phyloP scores from a whole-genome alignment of 2,888 invertebrate genomes.

The Tipula lateralis region DNA sequence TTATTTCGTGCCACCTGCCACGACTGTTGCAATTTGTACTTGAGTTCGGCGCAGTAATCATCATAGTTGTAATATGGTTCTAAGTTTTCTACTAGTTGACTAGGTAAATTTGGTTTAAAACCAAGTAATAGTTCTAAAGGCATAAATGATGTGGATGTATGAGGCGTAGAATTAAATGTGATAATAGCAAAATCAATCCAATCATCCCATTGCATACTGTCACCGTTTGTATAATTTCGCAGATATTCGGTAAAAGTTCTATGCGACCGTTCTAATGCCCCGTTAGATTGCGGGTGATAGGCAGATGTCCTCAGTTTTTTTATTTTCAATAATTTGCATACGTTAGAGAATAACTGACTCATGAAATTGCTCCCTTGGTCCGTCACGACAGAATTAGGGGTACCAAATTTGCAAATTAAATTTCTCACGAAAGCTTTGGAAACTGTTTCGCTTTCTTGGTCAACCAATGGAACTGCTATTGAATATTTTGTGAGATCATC shows the following conservation, averaged over 20 bases:
- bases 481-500: neutral
- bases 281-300: neutral
- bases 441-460: neutral
- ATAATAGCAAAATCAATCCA: too few species aligned
- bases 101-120: neutral
- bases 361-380: neutral
- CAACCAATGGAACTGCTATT: neutral
- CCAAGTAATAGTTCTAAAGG: neutral
- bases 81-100: too few species aligned
- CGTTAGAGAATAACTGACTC: neutral
- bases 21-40: neutral
- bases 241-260: slow-evolving; percentile 25
- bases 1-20: neutral
- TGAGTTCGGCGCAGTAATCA: neutral
- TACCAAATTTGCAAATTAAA: neutral
- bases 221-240: too few species aligned
- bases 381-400: neutral
- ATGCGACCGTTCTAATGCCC: neutral
- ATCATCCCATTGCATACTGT: too few species aligned
- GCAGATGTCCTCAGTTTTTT: neutral
- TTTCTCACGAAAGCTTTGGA: neutral
- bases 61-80: too few species aligned
- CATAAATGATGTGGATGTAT: too few species aligned
- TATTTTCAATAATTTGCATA: slow-evolving; percentile 27
- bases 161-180: neutral